Conservation (phyloP, 92 coral and sea anemone species). For the Phenganax marumi region DNA sequence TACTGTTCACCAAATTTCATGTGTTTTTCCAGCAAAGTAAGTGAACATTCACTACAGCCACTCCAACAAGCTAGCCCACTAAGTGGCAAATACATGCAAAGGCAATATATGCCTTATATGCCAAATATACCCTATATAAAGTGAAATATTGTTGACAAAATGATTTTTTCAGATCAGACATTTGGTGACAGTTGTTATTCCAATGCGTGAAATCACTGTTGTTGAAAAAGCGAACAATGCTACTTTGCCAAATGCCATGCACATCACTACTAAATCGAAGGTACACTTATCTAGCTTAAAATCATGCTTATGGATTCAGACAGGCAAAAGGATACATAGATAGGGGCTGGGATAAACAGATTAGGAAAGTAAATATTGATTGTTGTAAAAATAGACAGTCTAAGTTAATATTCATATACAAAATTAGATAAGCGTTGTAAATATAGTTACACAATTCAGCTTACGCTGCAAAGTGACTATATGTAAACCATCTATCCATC, state of each 20-base stretch:
- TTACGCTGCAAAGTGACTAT: no score
- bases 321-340: not conserved
- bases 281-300: constrained; percentile 29
- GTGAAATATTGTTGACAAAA: no score
- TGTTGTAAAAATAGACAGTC: no score
- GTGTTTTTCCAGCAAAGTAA: constrained; percentile 87
- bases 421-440: no score
- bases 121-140: no score
- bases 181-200: constrained; percentile 82
- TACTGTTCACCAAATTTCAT: constrained; percentile 94
- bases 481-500: no score
- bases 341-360: not conserved
- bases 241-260: constrained; percentile 82
- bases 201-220: constrained; percentile 92
- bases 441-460: no score
- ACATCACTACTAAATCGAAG: constrained; percentile 90
- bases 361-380: no score
- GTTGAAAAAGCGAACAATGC: constrained; percentile 93
- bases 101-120: not conserved
- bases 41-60: not conserved
- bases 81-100: no score
- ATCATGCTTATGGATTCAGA: not conserved
- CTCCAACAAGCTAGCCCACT: not conserved
- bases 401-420: no score
- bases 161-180: constrained; percentile 69